Conservation (phyloP, 2,113 vertebrate genomes). For the Ptilorrhoa leucosticta region DNA sequence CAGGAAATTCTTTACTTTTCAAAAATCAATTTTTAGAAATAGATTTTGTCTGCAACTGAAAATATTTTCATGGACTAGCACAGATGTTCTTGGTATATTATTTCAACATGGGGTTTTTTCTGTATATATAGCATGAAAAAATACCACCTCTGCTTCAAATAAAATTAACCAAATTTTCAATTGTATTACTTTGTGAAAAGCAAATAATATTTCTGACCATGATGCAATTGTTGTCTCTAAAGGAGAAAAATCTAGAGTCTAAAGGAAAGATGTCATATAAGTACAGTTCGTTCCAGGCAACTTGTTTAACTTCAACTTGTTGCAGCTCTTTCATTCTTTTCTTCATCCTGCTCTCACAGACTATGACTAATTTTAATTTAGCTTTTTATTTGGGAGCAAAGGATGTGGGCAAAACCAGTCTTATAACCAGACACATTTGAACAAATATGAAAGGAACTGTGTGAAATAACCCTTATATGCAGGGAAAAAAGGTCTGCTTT, state of each 20-base stretch:
- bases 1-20: not conserved
- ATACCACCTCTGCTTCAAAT: not conserved
- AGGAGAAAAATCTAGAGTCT: not conserved
- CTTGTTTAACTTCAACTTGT: not conserved
- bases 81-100: fast-evolving
- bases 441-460: not conserved
- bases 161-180: not conserved
- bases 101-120: fast-evolving
- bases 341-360: conserved; percentile 1
- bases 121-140: not conserved
- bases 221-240: not conserved
- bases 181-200: not conserved
- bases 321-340: not conserved
- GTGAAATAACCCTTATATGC: not conserved
- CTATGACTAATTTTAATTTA: conserved; percentile 27
- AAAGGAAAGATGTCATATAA: not conserved
- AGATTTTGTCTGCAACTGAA: not conserved
- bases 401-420: not conserved
- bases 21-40: not conserved
- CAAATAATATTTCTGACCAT: not conserved
- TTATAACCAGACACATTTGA: not conserved
- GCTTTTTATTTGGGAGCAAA: not conserved
- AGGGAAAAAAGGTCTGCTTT: not conserved
- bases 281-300: not conserved
- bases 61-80: not conserved